Base-by-base conservation (phyloP, 2,888 invertebrate genomes). In the Ptilodon capucinus region DNA sequence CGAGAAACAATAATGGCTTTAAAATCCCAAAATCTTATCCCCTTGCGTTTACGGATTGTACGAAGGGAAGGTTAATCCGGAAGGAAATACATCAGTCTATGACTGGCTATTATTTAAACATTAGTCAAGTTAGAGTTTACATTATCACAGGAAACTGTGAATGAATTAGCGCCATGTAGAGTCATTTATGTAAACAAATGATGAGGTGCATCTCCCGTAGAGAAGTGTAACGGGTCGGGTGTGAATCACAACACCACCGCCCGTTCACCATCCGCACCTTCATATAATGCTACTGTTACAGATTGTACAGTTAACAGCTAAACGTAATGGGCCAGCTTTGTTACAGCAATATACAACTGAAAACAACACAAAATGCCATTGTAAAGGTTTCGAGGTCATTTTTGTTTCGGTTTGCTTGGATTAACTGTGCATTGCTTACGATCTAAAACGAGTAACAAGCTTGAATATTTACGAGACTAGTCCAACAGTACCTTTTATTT, bases 281-380 rank as follows among this genome's bases (percentile, higher is more conserved):
- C 84, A 86, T 81, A 79, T 83, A 83, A 86, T 77, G 58, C 70
- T 76, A 84, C 81, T 82, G 82, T 83, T 55, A 63, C 42, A 77
- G 81, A 77, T 79, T 82, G 61, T 81, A 86, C 85, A 79, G 88
- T 85, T 84, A 78, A 64, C 49, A 61, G 64, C 66, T 54, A 63
- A 75, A 65, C 70, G 74, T 76, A 75, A 77, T 75, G 76, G 70
- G 62, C 61, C 64, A 56, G 59, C 73, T 80, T 85, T 84, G 83
- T 86, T 77, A 75, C 62, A 74, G 61, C 38, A 46, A 51, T 65
- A 71, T 63, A 68, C 41, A 59, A 61, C 68, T 74, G 74, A 78
- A 79, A 79, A 79, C 71, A 76, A 65, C 66, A 60, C 63, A 65
- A 69, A 64, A 71, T 64, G 49, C 64, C 60, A 71, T 73, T 76